phyloP scores from a whole-genome alignment of 2,888 invertebrate genomes.

The Hoplodrina blanda region DNA sequence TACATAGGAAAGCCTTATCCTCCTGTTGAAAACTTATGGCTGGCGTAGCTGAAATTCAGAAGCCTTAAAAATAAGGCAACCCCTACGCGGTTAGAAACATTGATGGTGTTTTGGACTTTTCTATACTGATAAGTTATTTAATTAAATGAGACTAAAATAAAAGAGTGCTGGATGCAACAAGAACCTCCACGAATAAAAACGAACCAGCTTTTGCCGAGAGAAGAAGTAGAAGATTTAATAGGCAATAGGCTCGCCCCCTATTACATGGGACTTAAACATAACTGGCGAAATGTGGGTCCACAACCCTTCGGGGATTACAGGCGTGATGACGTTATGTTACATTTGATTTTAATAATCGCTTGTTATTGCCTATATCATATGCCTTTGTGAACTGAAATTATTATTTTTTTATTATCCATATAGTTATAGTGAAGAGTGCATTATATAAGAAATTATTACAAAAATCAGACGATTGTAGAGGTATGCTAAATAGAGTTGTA shows the following conservation, averaged over 20 bases:
- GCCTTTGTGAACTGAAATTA: neutral
- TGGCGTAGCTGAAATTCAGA: neutral
- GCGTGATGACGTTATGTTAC: neutral
- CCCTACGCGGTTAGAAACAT: neutral
- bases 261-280: too few relatives aligned
- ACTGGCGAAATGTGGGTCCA: too few relatives aligned
- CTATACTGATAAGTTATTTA: neutral
- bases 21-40: too few relatives aligned
- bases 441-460: conserved; percentile 32
- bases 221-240: too few relatives aligned
- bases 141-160: too few relatives aligned
- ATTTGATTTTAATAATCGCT: conserved; percentile 24
- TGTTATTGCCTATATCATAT: conserved; percentile 27
- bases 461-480: conserved; percentile 48
- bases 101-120: neutral
- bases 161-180: too few relatives aligned
- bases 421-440: neutral
- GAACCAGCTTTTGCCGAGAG: too few relatives aligned
- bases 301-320: too few relatives aligned
- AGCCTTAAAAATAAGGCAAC: neutral
- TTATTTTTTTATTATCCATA: too few relatives aligned
- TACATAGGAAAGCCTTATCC: neutral
- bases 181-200: too few relatives aligned
- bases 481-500: conserved; percentile 1
- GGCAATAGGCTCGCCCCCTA: too few relatives aligned